Percentiles rank a stretch among this genome's conserved stretches.
Evolutionary conservation across 2,888 invertebrate species (phyloP).

Genomic region (Philonicus albiceps): DNA sequence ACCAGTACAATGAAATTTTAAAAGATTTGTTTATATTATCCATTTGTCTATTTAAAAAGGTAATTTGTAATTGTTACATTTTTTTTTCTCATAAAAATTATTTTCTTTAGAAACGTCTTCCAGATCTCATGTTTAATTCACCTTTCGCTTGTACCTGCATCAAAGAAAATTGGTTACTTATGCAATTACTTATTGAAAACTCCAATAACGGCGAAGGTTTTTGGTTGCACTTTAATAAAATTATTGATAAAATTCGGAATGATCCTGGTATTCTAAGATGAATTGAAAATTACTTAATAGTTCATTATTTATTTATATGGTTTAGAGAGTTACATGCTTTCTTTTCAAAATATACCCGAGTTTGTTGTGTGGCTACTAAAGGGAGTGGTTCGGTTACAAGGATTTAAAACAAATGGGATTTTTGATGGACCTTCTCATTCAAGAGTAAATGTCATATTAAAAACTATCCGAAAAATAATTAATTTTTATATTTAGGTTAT

Average conservation of each 20-base stretch:
- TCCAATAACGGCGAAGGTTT: conserved; percentile 56
- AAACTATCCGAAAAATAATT: not conserved
- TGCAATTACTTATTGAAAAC: conserved; percentile 63
- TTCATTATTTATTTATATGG: not conserved
- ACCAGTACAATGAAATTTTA: conserved; percentile 54
- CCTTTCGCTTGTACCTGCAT: conserved; percentile 69
- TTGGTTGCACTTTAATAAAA: conserved; percentile 64
- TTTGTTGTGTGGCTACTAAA: conserved; percentile 64
- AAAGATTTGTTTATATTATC: conserved; percentile 55
- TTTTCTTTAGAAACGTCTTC: conserved; percentile 57
- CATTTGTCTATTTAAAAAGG: conserved; percentile 54
- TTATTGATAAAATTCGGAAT: conserved; percentile 55
- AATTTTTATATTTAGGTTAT: conserved; percentile 47
- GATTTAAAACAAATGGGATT: conserved; percentile 58
- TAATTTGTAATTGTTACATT: not conserved
- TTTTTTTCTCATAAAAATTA: not conserved
- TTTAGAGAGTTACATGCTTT: conserved; percentile 51
- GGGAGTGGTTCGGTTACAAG: conserved; percentile 63
- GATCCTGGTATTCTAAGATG: conserved; percentile 50
- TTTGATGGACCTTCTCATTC: conserved; percentile 54
- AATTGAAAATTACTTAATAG: too few relatives aligned
- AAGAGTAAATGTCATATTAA: conserved; percentile 38
- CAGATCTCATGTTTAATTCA: conserved; percentile 63
- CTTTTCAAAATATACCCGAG: conserved; percentile 53
- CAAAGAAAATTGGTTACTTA: conserved; percentile 68